Percentiles rank a stretch among this genome's conserved stretches.
These are phyloP conservation scores for Thumatha senex DNA, from an alignment of 2,888 invertebrate genomes.

Conservation along the genomic window DNA sequence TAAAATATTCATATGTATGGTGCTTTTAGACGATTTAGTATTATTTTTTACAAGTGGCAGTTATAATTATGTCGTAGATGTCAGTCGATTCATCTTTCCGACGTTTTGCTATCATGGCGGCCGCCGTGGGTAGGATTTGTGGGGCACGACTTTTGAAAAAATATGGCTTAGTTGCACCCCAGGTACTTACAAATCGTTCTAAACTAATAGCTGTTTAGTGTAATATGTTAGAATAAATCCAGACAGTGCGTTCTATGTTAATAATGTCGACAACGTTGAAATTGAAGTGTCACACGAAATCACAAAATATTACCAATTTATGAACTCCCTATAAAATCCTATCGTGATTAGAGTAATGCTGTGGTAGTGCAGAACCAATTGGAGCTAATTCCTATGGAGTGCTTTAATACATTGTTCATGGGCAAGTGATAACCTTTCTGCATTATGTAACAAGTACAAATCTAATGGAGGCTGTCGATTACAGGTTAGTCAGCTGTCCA, in stretches of 20 bases:
- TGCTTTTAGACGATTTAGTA: conserved; percentile 1
- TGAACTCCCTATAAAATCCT: conserved; percentile 30
- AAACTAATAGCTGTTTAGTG: conserved; percentile 44
- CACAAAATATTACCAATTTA: conserved; percentile 61
- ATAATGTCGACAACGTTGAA: conserved; percentile 40
- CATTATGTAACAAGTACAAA: conserved; percentile 80
- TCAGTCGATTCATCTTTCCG: conserved; percentile 70
- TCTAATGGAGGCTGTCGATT: conserved; percentile 71
- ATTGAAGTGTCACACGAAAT: conserved; percentile 48
- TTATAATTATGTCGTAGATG: conserved; percentile 47
- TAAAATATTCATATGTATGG: background rate
- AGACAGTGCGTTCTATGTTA: conserved; percentile 47
- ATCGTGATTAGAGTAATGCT: conserved; percentile 37
- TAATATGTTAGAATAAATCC: conserved; percentile 37
- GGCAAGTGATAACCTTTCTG: conserved; percentile 74
- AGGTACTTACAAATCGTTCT: conserved; percentile 82
- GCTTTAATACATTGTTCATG: conserved; percentile 40
- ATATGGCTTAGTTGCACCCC: conserved; percentile 87
- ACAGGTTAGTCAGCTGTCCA: conserved; percentile 90
- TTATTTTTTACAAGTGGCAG: conserved; percentile 48
- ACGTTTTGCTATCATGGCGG: conserved; percentile 91
- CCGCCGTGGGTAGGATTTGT: conserved; percentile 93
- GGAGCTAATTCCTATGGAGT: conserved; percentile 29
- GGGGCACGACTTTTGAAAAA: conserved; percentile 92
- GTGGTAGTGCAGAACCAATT: conserved; percentile 33